Evolutionary conservation across 2,113 vertebrate genomes (phyloP).

Genomic region (Suricata suricatta): DNA sequence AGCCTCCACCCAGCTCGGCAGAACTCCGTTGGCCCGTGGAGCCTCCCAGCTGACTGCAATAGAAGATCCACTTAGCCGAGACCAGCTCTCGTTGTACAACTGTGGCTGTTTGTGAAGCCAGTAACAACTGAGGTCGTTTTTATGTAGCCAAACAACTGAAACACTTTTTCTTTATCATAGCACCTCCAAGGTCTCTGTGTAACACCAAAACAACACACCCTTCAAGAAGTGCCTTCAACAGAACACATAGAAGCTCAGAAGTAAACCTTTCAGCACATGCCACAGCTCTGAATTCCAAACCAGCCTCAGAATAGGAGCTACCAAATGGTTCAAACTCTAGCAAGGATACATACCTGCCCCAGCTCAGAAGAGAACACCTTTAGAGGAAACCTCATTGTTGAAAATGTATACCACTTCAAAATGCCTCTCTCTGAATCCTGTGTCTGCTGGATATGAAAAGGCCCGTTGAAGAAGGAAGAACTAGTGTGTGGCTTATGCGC

Average conservation of each 20-base stretch:
- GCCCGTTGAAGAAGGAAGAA: background rate
- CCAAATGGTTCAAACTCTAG: background rate
- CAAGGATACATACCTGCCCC: background rate
- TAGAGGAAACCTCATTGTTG: background rate
- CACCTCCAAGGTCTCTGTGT: background rate
- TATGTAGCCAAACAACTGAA: background rate
- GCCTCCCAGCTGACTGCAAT: fast-evolving
- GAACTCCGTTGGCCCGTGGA: background rate
- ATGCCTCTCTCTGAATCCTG: background rate
- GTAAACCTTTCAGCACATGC: background rate
- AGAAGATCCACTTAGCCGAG: background rate
- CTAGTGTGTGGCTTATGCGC: background rate
- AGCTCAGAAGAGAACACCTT: background rate
- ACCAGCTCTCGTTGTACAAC: fast-evolving
- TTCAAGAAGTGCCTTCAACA: background rate
- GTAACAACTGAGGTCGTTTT: background rate
- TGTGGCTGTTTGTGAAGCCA: background rate
- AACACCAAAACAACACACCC: background rate
- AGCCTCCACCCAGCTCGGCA: background rate
- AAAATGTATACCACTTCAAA: background rate
- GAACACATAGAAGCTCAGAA: background rate
- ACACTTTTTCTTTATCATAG: background rate
- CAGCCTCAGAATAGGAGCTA: background rate
- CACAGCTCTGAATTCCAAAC: background rate
- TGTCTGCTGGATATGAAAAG: background rate